These are phyloP conservation scores for Lepeophtheirus salmonis DNA, from an alignment of 1,140 invertebrate genomes.

Conservation along the genomic window DNA sequence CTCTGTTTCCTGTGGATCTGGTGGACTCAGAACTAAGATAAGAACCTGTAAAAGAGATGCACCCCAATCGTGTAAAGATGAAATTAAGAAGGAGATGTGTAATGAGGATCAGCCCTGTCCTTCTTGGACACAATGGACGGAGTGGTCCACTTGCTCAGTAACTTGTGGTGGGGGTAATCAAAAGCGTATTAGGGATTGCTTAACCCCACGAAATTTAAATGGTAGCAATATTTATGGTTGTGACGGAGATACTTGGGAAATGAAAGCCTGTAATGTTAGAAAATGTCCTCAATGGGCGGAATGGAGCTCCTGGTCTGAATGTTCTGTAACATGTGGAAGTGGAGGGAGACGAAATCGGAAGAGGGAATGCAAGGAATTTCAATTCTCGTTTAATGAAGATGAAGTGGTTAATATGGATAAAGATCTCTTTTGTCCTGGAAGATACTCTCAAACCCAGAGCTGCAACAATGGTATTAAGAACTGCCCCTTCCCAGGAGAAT, in stretches of 20 bases:
- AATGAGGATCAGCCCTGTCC: conserved; percentile 5
- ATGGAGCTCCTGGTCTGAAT: conserved; percentile 32
- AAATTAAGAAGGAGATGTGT: background rate
- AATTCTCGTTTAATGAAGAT: background rate
- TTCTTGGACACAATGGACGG: conserved; percentile 13
- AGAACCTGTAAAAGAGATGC: conserved; percentile 21
- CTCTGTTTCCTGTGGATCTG: conserved; percentile 35
- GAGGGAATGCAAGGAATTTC: conserved; percentile 28
- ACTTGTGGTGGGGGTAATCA: conserved; percentile 13
- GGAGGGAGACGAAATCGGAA: conserved; percentile 33
- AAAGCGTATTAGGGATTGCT: conserved; percentile 10
- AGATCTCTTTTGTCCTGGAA: conserved; percentile 10
- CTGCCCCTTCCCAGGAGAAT: conserved; percentile 5
- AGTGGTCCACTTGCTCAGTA: conserved; percentile 6
- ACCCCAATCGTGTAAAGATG: background rate
- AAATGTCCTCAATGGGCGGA: conserved; percentile 29
- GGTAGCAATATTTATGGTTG: background rate
- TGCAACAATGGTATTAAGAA: conserved; percentile 2
- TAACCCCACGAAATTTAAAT: background rate
- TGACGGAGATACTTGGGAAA: background rate
- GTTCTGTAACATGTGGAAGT: conserved; percentile 36
- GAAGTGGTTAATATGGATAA: too few species aligned
- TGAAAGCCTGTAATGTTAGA: conserved; percentile 1
- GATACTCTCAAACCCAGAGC: background rate
- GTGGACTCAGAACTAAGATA: conserved; percentile 32